Evolutionary conservation across 2,113 vertebrate genomes (phyloP).

Genomic region (Sinocyclocheilus rhinocerous): DNA sequence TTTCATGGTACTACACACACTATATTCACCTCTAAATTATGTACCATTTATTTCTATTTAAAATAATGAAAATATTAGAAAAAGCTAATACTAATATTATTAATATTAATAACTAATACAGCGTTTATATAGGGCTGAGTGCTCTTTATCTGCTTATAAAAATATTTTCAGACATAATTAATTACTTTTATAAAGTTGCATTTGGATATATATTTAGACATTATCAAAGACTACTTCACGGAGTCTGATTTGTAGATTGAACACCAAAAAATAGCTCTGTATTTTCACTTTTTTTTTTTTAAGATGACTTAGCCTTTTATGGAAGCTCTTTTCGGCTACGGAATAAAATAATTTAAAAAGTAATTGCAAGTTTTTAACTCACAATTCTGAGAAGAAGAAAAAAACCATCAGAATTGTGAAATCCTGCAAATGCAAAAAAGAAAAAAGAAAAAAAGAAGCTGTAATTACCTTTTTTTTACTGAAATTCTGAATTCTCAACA

Average conservation of each 20-base stretch:
- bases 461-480: too few relatives aligned
- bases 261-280: not conserved
- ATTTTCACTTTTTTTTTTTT: too few relatives aligned
- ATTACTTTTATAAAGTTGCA: not conserved
- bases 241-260: not conserved
- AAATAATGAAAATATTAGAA: not conserved
- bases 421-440: too few relatives aligned
- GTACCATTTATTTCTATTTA: not conserved
- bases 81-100: not conserved
- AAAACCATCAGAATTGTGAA: not conserved
- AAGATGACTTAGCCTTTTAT: not conserved
- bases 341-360: too few relatives aligned
- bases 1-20: not conserved
- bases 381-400: too few relatives aligned
- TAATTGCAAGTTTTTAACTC: too few relatives aligned
- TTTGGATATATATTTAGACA: not conserved
- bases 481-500: not conserved
- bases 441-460: too few relatives aligned
- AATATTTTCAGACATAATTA: not conserved
- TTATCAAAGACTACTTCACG: not conserved
- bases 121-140: not conserved
- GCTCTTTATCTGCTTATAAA: not conserved
- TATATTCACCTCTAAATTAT: not conserved
- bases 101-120: not conserved
- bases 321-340: too few relatives aligned